phyloP scores from a whole-genome alignment of 64 coral and sea anemone species.

The Stylophora pistillata region DNA sequence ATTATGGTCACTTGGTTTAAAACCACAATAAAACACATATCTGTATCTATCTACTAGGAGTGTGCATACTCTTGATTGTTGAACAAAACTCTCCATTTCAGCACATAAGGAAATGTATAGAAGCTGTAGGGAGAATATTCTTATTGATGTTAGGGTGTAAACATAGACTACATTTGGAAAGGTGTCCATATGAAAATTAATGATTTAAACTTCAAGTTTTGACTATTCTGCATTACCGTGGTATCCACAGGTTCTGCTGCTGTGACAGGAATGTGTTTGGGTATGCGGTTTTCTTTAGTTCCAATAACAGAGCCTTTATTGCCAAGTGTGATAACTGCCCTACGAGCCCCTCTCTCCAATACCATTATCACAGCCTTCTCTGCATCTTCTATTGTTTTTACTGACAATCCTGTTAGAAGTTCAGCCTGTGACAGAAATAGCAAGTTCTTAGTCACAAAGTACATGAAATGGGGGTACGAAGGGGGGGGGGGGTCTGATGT shows the following conservation, averaged over 20 bases:
- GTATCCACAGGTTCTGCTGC: slow-evolving; percentile 81
- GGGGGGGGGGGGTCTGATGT: too few relatives aligned
- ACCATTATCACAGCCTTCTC: slow-evolving; percentile 90
- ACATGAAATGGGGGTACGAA: too few relatives aligned
- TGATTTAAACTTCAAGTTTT: not conserved
- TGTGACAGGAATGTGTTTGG: slow-evolving; percentile 78
- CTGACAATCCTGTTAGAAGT: slow-evolving; percentile 85
- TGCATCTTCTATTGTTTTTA: slow-evolving; percentile 81
- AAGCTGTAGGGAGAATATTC: too few relatives aligned
- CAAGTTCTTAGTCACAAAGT: not conserved
- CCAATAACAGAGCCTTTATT: slow-evolving; percentile 88
- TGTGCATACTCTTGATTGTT: too few relatives aligned
- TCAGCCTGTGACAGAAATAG: slow-evolving; percentile 74
- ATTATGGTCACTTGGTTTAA: too few relatives aligned
- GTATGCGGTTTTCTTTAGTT: slow-evolving; percentile 86
- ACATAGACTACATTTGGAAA: too few relatives aligned
- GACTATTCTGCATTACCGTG: slow-evolving; percentile 54
- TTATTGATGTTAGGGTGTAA: too few relatives aligned
- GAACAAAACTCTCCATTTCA: too few relatives aligned
- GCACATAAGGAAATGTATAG: too few relatives aligned
- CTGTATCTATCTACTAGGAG: too few relatives aligned
- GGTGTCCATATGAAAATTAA: too few relatives aligned
- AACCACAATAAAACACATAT: too few relatives aligned
- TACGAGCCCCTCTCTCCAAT: slow-evolving; percentile 80
- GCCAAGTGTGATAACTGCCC: slow-evolving; percentile 84